Conservation (phyloP, 2,113 vertebrate species). For the Gallinago undulata region DNA sequence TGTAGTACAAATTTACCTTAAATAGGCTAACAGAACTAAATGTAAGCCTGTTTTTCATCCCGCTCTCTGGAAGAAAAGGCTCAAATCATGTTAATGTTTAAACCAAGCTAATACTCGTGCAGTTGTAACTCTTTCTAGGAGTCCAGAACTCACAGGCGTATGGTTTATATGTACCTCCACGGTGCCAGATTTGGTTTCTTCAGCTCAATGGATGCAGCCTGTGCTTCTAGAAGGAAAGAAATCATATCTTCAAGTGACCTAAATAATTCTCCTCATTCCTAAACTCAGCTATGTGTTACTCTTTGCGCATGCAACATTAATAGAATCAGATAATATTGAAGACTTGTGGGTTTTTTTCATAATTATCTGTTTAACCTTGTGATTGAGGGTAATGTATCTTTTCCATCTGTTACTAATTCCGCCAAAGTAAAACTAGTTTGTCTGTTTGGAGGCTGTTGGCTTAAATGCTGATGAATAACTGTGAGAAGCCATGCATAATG, state of each 20-base stretch:
- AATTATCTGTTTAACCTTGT: slow-evolving; percentile 52
- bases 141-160: neutral
- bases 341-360: neutral
- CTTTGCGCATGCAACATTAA: neutral
- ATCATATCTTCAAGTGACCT: neutral
- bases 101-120: neutral
- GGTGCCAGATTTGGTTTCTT: neutral
- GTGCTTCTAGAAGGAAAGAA: neutral
- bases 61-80: neutral
- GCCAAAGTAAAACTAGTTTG: slow-evolving; percentile 23
- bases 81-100: neutral
- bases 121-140: neutral
- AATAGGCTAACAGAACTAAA: neutral
- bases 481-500: neutral
- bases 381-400: slow-evolving; percentile 36
- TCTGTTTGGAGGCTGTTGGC: slow-evolving; percentile 1
- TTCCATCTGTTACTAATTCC: slow-evolving; percentile 51
- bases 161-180: neutral
- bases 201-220: neutral
- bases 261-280: neutral
- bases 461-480: neutral
- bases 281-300: neutral
- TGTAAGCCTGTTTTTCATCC: neutral
- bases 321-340: neutral
- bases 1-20: neutral